These are phyloP conservation scores for Lycorma delicatula DNA, from an alignment of 1,140 invertebrate genomes.

Conservation along the genomic window DNA sequence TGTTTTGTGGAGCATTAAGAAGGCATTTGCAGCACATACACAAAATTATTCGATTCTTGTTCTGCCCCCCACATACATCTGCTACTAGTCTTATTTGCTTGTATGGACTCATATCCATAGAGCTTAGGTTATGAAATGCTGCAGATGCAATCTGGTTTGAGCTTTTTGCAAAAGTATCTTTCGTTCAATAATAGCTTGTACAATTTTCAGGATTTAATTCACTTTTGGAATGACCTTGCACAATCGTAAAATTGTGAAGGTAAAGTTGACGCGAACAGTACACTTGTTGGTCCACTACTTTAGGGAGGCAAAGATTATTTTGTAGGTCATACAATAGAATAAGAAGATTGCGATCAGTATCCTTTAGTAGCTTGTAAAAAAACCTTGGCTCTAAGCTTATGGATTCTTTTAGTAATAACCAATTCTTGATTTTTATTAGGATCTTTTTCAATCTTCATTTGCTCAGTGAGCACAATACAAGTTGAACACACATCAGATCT, in stretches of 20 bases:
- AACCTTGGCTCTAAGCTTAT: no score
- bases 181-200: background rate
- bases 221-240: background rate
- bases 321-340: no score
- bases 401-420: no score
- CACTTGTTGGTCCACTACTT: no score
- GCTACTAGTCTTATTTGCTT: background rate
- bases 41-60: constrained; percentile 1
- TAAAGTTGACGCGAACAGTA: no score
- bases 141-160: background rate
- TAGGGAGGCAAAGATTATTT: no score
- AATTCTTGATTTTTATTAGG: no score
- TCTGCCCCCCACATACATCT: constrained; percentile 8
- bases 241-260: background rate
- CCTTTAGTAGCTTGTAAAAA: no score
- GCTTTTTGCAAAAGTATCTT: background rate
- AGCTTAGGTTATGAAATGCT: background rate
- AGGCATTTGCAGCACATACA: constrained; percentile 11
- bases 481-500: no score
- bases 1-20: background rate
- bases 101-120: background rate
- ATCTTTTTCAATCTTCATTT: no score
- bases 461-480: no score
- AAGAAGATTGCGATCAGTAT: no score
- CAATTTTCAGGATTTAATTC: background rate